Evolutionary conservation across 2,113 vertebrate species (phyloP).

Genomic region (Amphilophus citrinellus): DNA sequence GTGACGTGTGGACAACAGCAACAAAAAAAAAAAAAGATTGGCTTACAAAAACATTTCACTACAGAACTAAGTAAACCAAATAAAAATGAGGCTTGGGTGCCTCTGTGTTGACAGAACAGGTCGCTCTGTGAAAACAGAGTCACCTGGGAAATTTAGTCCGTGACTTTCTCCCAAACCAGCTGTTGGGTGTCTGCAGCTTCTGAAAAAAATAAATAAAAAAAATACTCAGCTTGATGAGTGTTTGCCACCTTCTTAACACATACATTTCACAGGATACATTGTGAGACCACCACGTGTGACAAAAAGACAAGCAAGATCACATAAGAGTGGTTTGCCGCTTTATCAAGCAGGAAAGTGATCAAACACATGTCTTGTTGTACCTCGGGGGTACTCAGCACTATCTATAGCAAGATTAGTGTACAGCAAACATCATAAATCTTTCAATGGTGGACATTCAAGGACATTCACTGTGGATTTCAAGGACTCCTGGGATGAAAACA

Average conservation of each 20-base stretch:
- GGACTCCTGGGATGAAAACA: slow-evolving; percentile 30
- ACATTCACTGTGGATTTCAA: slow-evolving; percentile 42
- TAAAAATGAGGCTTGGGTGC: neutral
- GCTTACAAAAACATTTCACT: neutral
- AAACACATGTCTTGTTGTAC: slow-evolving; percentile 6
- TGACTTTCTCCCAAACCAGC: slow-evolving; percentile 56
- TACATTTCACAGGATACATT: neutral
- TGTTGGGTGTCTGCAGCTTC: slow-evolving; percentile 55
- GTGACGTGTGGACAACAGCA: neutral
- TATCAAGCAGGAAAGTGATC: slow-evolving; percentile 26
- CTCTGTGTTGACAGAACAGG: slow-evolving; percentile 52
- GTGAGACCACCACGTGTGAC: slow-evolving; percentile 14
- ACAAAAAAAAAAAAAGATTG: neutral
- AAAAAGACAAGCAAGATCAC: slow-evolving; percentile 39
- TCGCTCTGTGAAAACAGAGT: slow-evolving; percentile 51
- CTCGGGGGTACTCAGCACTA: slow-evolving; percentile 22
- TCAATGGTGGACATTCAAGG: slow-evolving; percentile 27
- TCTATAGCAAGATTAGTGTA: slow-evolving; percentile 26
- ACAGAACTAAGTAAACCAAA: slow-evolving; percentile 14
- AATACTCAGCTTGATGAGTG: slow-evolving; percentile 27
- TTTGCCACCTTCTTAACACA: neutral
- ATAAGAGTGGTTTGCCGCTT: slow-evolving; percentile 12
- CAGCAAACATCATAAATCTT: slow-evolving; percentile 58
- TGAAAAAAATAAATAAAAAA: neutral
- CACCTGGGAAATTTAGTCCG: slow-evolving; percentile 69